phyloP scores from a whole-genome alignment of 1,140 invertebrate genomes.

The Ceratina calcarata region DNA sequence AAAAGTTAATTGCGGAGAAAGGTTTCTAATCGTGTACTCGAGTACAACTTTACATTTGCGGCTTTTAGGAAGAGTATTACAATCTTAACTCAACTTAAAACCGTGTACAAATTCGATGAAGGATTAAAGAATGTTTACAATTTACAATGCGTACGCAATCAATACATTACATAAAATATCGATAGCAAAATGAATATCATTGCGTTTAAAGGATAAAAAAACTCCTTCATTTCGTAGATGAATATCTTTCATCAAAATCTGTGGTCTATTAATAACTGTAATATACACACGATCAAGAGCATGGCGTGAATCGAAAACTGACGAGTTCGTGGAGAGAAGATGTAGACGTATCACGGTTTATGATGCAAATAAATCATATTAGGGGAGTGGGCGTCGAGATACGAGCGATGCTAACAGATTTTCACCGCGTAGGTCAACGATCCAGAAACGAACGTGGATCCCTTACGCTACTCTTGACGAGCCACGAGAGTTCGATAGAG shows the following conservation, averaged over 20 bases:
- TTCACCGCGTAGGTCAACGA: conserved; percentile 39
- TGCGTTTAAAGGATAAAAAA: no score
- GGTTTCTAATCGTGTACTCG: conserved; percentile 14
- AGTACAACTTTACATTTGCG: conserved; percentile 7
- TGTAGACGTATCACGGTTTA: conserved; percentile 58
- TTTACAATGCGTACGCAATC: no score
- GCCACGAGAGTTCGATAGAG: conserved; percentile 11
- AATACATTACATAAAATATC: no score
- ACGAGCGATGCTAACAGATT: conserved; percentile 28
- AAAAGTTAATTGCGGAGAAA: conserved; percentile 15
- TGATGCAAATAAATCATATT: conserved; percentile 62
- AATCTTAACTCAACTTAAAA: no score
- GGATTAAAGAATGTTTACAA: no score
- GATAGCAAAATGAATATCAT: no score
- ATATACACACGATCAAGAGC: no score
- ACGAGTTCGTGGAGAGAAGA: conserved; percentile 55
- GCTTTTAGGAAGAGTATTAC: not conserved
- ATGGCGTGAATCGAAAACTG: conserved; percentile 67
- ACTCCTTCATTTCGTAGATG: no score
- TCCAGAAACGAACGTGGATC: conserved; percentile 61
- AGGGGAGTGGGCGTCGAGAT: conserved; percentile 44
- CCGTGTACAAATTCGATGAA: no score
- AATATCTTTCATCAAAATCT: no score
- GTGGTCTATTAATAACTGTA: no score
- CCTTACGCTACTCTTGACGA: conserved; percentile 50